Evolutionary conservation across 1,140 invertebrate genomes (phyloP).

Genomic region (Linepithema humile): DNA sequence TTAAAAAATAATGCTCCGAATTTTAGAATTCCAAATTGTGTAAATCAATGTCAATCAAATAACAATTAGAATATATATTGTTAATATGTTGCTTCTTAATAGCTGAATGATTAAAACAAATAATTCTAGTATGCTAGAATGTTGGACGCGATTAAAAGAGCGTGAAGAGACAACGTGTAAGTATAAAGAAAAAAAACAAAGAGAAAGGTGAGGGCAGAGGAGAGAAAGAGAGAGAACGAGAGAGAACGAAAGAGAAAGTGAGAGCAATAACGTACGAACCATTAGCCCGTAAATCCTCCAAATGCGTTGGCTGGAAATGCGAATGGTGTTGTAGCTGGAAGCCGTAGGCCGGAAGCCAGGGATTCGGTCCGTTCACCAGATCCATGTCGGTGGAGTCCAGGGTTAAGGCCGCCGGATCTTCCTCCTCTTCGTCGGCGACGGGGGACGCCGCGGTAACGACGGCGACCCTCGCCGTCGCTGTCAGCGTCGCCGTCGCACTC

Average conservation of each 20-base stretch:
- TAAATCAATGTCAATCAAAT: not conserved
- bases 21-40: too few relatives aligned
- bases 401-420: slow-evolving; percentile 52
- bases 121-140: not conserved
- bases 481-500: slow-evolving; percentile 59
- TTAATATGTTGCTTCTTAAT: too few relatives aligned
- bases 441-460: slow-evolving; percentile 11
- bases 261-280: slow-evolving; percentile 75
- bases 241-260: slow-evolving; percentile 46
- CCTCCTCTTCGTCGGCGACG: slow-evolving; percentile 57
- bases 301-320: slow-evolving; percentile 77
- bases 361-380: slow-evolving; percentile 81
- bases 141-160: not conserved
- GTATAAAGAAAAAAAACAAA: not conserved
- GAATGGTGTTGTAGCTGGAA: slow-evolving; percentile 82
- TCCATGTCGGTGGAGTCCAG: slow-evolving; percentile 64
- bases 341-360: slow-evolving; percentile 83
- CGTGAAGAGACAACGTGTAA: not conserved
- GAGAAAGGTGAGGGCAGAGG: not conserved
- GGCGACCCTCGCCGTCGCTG: slow-evolving; percentile 57
- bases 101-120: not conserved
- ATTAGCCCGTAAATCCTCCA: slow-evolving; percentile 82
- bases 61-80: too few relatives aligned
- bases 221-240: not conserved
- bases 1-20: not conserved